Evolutionary conservation across 2,113 vertebrate genomes (phyloP).

Genomic region (Pongo pygmaeus): DNA sequence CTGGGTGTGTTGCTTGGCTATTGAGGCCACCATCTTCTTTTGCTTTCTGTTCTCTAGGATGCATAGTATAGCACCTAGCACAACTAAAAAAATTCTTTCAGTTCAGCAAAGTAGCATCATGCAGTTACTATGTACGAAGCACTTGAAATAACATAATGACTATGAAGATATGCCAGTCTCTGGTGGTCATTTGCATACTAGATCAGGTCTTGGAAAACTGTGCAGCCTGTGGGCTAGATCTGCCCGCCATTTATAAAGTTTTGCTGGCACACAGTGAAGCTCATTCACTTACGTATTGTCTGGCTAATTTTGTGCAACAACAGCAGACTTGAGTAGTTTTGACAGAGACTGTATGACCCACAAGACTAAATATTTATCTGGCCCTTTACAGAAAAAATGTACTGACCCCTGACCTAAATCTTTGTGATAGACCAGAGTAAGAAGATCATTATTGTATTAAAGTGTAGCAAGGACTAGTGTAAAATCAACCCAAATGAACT

Average conservation of each 20-base stretch:
- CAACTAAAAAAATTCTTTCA: neutral
- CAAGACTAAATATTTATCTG: neutral
- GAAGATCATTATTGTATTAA: neutral
- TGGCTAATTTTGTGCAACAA: neutral
- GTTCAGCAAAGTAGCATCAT: slow-evolving; percentile 14
- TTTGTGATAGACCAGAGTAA: neutral
- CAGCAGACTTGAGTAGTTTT: neutral
- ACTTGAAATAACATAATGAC: neutral
- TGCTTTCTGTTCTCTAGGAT: neutral
- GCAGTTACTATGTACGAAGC: neutral
- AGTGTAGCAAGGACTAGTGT: neutral
- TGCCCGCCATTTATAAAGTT: neutral
- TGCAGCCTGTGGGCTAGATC: neutral
- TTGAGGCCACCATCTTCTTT: neutral
- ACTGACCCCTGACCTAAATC: neutral
- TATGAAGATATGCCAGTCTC: neutral
- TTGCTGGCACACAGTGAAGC: neutral
- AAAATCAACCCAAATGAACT: neutral
- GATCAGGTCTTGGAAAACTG: neutral
- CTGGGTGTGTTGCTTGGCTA: neutral
- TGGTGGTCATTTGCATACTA: neutral
- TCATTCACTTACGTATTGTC: neutral
- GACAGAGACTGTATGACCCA: neutral
- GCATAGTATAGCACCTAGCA: neutral
- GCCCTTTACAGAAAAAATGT: neutral